Base-by-base conservation (phyloP, 2,888 invertebrate species). In the Gymnoscelis rufifasciata region DNA sequence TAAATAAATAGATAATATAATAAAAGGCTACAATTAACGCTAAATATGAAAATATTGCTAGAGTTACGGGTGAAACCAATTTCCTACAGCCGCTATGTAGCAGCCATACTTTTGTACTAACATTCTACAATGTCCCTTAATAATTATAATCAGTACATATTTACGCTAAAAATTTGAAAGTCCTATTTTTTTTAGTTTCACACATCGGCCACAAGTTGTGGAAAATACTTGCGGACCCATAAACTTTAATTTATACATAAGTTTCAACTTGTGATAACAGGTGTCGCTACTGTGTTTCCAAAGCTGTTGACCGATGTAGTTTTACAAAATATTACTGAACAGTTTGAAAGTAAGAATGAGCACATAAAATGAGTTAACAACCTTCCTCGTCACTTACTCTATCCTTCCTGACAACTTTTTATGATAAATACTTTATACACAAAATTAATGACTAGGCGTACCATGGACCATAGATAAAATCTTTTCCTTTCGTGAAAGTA, bases 361-460 rank as follows among this genome's bases (percentile, higher is more conserved):
- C 68, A 64, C 62, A 68, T 68, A 66, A 66, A 70, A 65, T 65
- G 42, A 66, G 53, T 56, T 56, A 59, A 60, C 60, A 66, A 61
- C 58, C 64, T 56, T 62, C 60, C 64, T 8, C 58, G 47, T 59
- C 56, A 49, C 65, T 65, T 69, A 68, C 58, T 44, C 68, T 71
- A 73, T 62, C 70, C 72, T 74, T 71, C 71, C 71, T 66, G 64
- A 64, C 66, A 62, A 68, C 64, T 69, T 67, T 71, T 68, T 74
- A 78, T 73, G 74, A 69, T 71, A 76, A 74, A 75, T 74, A 75
- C 63, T 70, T 80, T 73, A 73, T 74, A 82, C 71, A 79, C 78
- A 78, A 80, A 82, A 26, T 7, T 83, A 84, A 84, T 86, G 87
- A 86, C 87, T 86, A 86, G 87, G 78, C 74, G 71, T 82, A 82